Conservation (phyloP, 2,888 invertebrate species). For the Drosophila meridiana region DNA sequence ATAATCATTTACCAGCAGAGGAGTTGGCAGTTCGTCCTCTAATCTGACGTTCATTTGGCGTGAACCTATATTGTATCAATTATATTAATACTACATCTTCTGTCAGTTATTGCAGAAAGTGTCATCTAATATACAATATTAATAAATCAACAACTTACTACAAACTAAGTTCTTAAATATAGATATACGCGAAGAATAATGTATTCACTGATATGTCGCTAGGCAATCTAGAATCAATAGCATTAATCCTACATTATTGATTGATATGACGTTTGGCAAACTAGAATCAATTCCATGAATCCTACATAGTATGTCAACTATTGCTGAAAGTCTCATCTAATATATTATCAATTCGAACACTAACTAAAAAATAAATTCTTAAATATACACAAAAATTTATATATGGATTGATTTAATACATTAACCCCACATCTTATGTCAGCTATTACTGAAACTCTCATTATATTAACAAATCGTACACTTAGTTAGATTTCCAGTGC, state of each 20-base stretch:
- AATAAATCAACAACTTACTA: no score
- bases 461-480: no score
- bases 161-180: no score
- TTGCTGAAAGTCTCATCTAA: neutral
- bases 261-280: no score
- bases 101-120: neutral
- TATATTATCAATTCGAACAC: neutral
- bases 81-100: neutral
- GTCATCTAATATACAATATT: neutral
- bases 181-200: no score
- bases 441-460: no score
- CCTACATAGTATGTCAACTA: neutral
- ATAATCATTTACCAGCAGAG: neutral
- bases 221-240: no score
- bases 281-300: neutral
- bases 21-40: neutral
- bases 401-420: neutral
- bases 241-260: no score
- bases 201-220: no score
- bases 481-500: no score
- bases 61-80: no score
- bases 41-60: neutral
- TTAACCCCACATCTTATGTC: no score
- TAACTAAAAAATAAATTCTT: neutral
- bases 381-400: rapidly evolving